A percentile compares a stretch with the other conserved stretches of the same genome.
phyloP scores from a whole-genome alignment of 2,888 invertebrate species.

The Plutella xylostella region DNA sequence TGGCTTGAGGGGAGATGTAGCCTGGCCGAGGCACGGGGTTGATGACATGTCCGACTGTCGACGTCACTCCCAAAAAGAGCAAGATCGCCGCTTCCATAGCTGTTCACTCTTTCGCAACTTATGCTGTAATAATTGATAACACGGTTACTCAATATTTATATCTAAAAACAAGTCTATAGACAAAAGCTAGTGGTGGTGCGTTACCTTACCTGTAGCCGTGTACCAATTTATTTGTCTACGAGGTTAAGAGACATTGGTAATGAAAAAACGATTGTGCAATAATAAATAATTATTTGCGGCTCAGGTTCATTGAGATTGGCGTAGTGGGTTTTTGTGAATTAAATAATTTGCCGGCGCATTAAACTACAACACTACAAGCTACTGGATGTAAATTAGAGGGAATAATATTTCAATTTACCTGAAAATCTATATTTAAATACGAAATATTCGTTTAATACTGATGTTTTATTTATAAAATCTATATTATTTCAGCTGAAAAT shows the following conservation, averaged over 20 bases:
- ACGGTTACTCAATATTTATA: slow-evolving; percentile 65
- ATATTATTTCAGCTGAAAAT: no score
- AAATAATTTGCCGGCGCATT: no score
- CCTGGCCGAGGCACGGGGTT: slow-evolving; percentile 41
- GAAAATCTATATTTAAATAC: no score
- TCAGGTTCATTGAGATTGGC: no score
- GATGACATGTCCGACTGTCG: slow-evolving; percentile 21
- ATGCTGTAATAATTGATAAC: slow-evolving; percentile 26
- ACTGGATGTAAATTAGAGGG: no score
- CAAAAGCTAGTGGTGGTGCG: slow-evolving; percentile 47
- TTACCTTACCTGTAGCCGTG: slow-evolving; percentile 58
- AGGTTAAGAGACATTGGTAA: slow-evolving; percentile 55
- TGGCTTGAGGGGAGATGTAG: slow-evolving; percentile 55
- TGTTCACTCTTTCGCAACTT: slow-evolving; percentile 10
- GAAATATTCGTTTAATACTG: no score
- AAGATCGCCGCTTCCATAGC: slow-evolving; percentile 35
- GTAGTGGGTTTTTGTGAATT: no score
- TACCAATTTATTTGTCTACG: slow-evolving; percentile 58
- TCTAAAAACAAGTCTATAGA: slow-evolving; percentile 40
- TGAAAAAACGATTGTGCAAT: slow-evolving; percentile 35
- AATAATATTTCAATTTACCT: no score
- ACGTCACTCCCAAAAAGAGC: slow-evolving; percentile 33
- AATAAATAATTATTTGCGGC: no score
- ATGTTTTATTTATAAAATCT: no score
- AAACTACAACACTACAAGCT: no score